These are phyloP conservation scores for Bombus superbus DNA, from an alignment of 1,140 invertebrate genomes.

Conservation along the genomic window DNA sequence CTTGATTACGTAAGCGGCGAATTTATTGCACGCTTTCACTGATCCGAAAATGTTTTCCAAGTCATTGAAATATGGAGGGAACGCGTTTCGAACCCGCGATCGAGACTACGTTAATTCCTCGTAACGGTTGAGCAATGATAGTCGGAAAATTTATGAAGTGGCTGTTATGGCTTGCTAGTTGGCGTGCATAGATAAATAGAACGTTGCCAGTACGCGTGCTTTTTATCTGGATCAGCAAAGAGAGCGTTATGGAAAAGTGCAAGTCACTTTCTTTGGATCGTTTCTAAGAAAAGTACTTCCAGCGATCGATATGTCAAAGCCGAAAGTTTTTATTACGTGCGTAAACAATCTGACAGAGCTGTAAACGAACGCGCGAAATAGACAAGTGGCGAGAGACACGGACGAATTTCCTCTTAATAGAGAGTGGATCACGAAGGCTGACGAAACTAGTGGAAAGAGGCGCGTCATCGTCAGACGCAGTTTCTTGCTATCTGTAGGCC, in stretches of 20 bases:
- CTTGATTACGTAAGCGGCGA: neutral
- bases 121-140: neutral
- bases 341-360: neutral
- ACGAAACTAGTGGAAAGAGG: neutral
- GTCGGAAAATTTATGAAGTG: neutral
- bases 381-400: neutral
- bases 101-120: neutral
- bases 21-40: slow-evolving; percentile 9
- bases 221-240: slow-evolving; percentile 20
- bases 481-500: too few species aligned
- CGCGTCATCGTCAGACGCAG: neutral
- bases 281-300: neutral
- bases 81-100: neutral
- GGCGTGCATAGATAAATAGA: neutral
- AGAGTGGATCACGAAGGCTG: neutral
- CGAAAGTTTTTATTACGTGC: neutral
- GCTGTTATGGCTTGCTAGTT: neutral
- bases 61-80: neutral
- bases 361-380: neutral
- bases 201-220: neutral
- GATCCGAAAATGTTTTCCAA: neutral
- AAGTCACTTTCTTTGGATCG: neutral
- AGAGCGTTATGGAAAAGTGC: neutral
- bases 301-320: neutral
- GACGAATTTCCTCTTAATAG: neutral